Conservation (phyloP, 2,113 vertebrate genomes). For the Psilopogon haemacephalus region DNA sequence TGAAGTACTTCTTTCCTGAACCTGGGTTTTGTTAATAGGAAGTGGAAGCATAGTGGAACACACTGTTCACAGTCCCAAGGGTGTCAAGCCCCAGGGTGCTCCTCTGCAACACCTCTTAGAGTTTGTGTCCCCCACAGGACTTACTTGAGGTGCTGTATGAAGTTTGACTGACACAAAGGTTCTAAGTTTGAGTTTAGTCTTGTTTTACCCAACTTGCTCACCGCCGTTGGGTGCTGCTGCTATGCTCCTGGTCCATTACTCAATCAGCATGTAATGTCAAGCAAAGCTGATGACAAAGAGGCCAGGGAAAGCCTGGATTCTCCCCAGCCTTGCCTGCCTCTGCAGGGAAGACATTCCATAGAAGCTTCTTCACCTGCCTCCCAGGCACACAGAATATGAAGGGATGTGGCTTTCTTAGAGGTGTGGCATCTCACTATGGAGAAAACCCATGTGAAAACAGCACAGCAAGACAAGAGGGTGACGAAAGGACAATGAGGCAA, state of each 20-base stretch:
- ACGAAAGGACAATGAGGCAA: neutral
- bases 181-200: neutral
- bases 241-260: neutral
- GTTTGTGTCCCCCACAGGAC: neutral
- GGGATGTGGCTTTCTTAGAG: neutral
- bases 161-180: neutral
- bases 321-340: neutral
- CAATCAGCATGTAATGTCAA: neutral
- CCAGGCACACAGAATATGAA: accelerated
- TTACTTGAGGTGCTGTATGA: neutral
- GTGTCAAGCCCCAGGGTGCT: neutral
- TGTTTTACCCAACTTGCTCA: neutral
- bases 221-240: neutral
- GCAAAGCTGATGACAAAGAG: neutral
- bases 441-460: neutral
- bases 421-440: neutral
- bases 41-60: neutral
- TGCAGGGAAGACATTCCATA: neutral
- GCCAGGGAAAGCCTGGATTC: neutral
- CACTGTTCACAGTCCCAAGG: neutral
- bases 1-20: neutral
- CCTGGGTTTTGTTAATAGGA: neutral
- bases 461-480: neutral
- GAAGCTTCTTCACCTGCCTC: neutral
- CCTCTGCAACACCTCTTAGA: neutral